phyloP scores from a whole-genome alignment of 92 coral and sea anemone species.

The Nematostella vectensis region DNA sequence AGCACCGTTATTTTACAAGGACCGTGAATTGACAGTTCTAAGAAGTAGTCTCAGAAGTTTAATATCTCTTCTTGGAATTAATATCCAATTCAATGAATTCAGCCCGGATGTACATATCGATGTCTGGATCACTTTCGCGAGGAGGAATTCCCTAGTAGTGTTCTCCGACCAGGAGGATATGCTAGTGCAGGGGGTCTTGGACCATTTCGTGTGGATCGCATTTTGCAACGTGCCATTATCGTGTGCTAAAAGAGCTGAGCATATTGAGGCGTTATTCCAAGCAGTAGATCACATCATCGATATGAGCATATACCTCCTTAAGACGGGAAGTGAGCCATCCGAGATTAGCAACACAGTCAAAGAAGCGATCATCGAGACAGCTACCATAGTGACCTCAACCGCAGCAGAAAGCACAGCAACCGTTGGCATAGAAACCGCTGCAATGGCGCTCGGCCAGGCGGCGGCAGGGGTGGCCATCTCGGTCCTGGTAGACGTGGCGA shows the following conservation, averaged over 20 bases:
- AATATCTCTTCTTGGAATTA: slow-evolving; percentile 10
- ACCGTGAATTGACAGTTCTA: slow-evolving; percentile 30
- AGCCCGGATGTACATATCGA: slow-evolving; percentile 20
- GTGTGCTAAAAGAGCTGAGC: slow-evolving; percentile 27
- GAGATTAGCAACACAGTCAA: slow-evolving; percentile 53
- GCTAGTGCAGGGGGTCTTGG: slow-evolving; percentile 35
- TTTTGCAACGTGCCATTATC: slow-evolving; percentile 53
- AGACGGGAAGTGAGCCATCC: slow-evolving; percentile 43
- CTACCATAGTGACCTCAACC: slow-evolving; percentile 91
- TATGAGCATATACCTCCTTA: slow-evolving; percentile 37
- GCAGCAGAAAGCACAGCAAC: slow-evolving; percentile 99
- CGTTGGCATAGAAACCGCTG: slow-evolving; percentile 99
- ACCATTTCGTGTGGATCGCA: slow-evolving; percentile 22
- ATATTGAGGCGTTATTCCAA: slow-evolving; percentile 57
- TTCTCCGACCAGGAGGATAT: slow-evolving; percentile 34
- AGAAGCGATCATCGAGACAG: slow-evolving; percentile 86
- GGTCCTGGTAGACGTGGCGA: slow-evolving; percentile 83
- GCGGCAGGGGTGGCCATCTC: slow-evolving; percentile 97
- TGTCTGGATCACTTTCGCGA: slow-evolving; percentile 51
- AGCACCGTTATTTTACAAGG: slow-evolving; percentile 28
- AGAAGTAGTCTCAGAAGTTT: slow-evolving; percentile 24
- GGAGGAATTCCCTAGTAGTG: slow-evolving; percentile 12
- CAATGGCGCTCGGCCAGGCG: slow-evolving; percentile 94
- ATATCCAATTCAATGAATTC: slow-evolving; percentile 7
- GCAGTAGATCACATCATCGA: slow-evolving; percentile 70